These are phyloP conservation scores for Oxystoma pomonae DNA, from an alignment of 2,888 invertebrate species.

Conservation along the genomic window DNA sequence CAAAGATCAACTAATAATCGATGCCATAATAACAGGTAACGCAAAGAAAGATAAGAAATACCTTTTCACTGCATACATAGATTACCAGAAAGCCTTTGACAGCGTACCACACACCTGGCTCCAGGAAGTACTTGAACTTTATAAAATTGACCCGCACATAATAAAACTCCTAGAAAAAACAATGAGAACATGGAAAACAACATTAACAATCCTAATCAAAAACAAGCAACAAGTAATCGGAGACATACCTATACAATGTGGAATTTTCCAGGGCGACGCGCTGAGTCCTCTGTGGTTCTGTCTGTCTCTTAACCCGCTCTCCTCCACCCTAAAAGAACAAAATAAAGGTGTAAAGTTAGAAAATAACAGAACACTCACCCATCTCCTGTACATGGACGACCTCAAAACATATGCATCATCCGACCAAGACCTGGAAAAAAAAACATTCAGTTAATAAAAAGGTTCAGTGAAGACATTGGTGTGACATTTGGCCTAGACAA, in stretches of 20 bases:
- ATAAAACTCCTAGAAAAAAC: neutral
- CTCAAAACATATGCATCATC: neutral
- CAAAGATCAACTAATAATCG: too few species aligned
- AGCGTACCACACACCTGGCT: conserved; percentile 10
- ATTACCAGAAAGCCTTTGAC: conserved; percentile 8
- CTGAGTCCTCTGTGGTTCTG: conserved; percentile 5
- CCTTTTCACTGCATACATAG: too few species aligned
- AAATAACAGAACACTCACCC: neutral
- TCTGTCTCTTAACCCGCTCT: neutral
- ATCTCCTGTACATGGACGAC: conserved; percentile 3
- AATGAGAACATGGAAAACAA: conserved; percentile 5
- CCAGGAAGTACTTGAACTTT: neutral
- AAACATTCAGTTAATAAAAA: too few species aligned
- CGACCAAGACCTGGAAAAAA: neutral
- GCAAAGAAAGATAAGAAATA: too few species aligned
- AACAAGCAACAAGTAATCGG: neutral
- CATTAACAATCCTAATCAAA: neutral
- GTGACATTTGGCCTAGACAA: too few species aligned
- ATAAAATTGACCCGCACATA: neutral
- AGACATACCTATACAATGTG: neutral
- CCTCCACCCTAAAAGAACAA: neutral
- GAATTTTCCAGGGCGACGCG: conserved; percentile 8
- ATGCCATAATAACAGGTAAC: too few species aligned
- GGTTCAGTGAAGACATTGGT: too few species aligned
- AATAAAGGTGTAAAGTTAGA: neutral